Percentiles rank a stretch among this genome's conserved stretches.
phyloP scores from a whole-genome alignment of 2,888 invertebrate species.

The Andrena fulva region DNA sequence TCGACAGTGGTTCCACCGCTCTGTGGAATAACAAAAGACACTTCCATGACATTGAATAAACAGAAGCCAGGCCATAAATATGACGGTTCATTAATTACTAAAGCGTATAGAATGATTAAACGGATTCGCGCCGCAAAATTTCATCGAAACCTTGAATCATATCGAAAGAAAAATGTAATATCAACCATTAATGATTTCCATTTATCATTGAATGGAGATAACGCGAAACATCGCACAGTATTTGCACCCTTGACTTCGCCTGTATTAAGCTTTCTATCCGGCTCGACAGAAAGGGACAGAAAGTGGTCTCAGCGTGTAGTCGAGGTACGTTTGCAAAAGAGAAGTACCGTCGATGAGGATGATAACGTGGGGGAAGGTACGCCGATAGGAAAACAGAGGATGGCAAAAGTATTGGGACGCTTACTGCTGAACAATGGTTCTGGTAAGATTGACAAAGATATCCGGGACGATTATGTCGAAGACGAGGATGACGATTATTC shows the following conservation, averaged over 20 bases:
- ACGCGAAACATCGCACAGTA: neutral
- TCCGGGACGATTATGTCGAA: conserved; percentile 37
- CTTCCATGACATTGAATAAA: neutral
- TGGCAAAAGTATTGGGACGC: conserved; percentile 31
- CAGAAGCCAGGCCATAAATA: neutral
- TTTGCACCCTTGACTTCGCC: too few relatives aligned
- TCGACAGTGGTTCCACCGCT: neutral
- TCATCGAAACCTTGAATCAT: neutral
- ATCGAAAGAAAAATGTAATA: neutral
- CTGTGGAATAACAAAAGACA: neutral
- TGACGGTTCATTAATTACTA: neutral
- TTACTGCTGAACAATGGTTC: conserved; percentile 36
- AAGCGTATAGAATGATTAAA: neutral
- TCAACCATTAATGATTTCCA: neutral
- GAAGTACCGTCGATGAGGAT: neutral
- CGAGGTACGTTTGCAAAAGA: neutral
- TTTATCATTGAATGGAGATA: neutral
- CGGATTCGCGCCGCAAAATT: neutral
- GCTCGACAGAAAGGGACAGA: neutral
- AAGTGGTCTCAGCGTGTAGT: neutral
- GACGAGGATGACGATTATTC: conserved; percentile 43
- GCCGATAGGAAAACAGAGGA: conserved; percentile 26
- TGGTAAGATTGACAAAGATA: conserved; percentile 16
- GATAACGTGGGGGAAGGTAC: neutral
- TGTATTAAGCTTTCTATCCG: neutral